These are phyloP conservation scores for Micoletzkya japonica DNA, from an alignment of 2,888 invertebrate species.

Conservation along the genomic window DNA sequence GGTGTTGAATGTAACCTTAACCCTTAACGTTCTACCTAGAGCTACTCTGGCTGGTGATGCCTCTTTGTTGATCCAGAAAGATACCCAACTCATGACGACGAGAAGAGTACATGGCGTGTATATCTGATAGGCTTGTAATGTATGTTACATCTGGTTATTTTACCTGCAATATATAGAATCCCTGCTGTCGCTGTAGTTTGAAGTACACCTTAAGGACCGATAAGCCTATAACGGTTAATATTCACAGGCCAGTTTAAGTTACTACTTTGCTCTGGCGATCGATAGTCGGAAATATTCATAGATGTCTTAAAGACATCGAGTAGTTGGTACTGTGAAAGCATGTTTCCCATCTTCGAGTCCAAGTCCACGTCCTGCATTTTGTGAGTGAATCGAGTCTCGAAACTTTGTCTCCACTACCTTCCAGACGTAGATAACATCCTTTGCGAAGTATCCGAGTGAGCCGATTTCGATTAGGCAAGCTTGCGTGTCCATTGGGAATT, in stretches of 20 bases:
- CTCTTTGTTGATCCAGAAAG: constrained; percentile 71
- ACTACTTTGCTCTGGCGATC: constrained; percentile 38
- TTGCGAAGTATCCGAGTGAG: constrained; percentile 74
- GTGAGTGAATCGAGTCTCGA: background rate
- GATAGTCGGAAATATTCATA: constrained; percentile 50
- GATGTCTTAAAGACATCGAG: constrained; percentile 67
- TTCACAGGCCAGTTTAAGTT: background rate
- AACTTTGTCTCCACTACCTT: constrained; percentile 34
- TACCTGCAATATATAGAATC: constrained; percentile 72
- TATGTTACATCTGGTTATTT: background rate
- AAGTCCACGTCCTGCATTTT: constrained; percentile 70
- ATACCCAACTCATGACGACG: constrained; percentile 74
- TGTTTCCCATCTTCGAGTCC: constrained; percentile 85
- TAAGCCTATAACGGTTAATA: constrained; percentile 33
- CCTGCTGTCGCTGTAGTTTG: constrained; percentile 80
- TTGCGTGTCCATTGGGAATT: constrained; percentile 81
- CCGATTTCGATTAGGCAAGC: constrained; percentile 57
- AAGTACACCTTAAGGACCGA: constrained; percentile 74
- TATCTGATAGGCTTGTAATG: constrained; percentile 68
- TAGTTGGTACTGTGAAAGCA: constrained; percentile 89
- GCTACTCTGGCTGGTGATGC: constrained; percentile 82
- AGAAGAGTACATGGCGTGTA: constrained; percentile 67
- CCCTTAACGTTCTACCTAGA: constrained; percentile 69
- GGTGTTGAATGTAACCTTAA: background rate
- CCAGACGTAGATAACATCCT: constrained; percentile 86